Percentiles rank a stretch among this genome's conserved stretches.
Conservation (phyloP, 2,888 invertebrate species). For the Fissipunctia ypsillon region DNA sequence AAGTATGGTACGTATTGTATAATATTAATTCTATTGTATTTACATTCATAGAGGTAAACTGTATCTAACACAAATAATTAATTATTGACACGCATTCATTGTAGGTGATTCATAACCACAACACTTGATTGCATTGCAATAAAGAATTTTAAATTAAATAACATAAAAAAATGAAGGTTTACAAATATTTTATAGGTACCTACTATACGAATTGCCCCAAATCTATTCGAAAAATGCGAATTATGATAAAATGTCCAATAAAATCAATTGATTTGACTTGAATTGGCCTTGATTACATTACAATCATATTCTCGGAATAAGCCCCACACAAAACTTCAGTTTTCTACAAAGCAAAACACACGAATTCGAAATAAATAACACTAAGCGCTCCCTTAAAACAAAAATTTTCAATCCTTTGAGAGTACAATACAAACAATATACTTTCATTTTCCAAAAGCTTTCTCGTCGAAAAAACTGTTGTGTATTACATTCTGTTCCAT, state of each 20-base stretch:
- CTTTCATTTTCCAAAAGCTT: constrained; percentile 25
- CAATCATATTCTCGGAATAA: constrained; percentile 22
- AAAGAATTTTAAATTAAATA: neutral
- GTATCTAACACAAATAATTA: neutral
- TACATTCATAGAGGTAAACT: neutral
- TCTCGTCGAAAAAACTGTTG: constrained; percentile 25
- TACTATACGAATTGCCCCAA: neutral
- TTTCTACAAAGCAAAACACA: constrained; percentile 13
- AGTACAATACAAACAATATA: constrained; percentile 13
- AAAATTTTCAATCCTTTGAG: constrained; percentile 36
- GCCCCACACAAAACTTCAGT: neutral
- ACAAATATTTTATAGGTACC: neutral
- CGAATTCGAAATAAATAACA: constrained; percentile 23
- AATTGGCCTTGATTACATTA: neutral
- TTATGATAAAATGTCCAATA: neutral
- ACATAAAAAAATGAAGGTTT: neutral
- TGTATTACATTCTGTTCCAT: constrained; percentile 32
- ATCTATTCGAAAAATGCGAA: neutral
- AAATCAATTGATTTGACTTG: no score
- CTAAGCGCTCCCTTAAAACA: constrained; percentile 6
- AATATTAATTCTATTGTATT: constrained; percentile 3
- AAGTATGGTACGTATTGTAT: neutral
- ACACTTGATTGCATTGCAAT: neutral
- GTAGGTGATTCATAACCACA: neutral
- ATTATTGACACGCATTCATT: neutral